Evolutionary conservation across 2,888 invertebrate species (phyloP).

Genomic region (Mythimna albipuncta): DNA sequence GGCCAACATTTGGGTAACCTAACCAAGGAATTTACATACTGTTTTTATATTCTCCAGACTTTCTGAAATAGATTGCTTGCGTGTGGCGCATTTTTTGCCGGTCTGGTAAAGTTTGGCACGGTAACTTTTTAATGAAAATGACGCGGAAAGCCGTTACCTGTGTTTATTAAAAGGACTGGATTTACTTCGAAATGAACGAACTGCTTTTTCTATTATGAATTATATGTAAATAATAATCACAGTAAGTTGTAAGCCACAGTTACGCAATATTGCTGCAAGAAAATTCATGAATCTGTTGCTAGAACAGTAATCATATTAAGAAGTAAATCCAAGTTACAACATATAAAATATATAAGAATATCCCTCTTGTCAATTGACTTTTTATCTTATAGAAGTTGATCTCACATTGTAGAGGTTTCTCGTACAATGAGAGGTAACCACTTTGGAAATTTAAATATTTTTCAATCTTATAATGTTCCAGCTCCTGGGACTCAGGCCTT

Average conservation of each 20-base stretch:
- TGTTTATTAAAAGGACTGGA: conserved; percentile 16
- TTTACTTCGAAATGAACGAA: not conserved
- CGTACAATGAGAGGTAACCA: too few relatives aligned
- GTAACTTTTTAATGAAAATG: conserved; percentile 22
- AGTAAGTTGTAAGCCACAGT: not conserved
- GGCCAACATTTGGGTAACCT: conserved; percentile 19
- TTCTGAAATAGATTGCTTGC: conserved; percentile 42
- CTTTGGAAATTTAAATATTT: too few relatives aligned
- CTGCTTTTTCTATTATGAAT: not conserved
- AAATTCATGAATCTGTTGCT: not conserved
- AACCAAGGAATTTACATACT: conserved; percentile 4
- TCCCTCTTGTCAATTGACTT: too few relatives aligned
- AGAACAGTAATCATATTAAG: not conserved
- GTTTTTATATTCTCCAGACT: conserved; percentile 5
- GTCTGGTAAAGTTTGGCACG: conserved; percentile 46
- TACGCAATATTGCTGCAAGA: not conserved
- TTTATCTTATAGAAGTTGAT: too few relatives aligned
- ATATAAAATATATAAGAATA: too few relatives aligned
- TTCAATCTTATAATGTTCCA: too few relatives aligned
- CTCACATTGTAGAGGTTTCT: too few relatives aligned
- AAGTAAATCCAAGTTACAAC: not conserved
- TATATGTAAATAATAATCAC: not conserved
- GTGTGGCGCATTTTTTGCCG: conserved; percentile 24
- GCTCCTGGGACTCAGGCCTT: too few relatives aligned
- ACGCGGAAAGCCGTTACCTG: conserved; percentile 13